Evolutionary conservation across 2,797 vertebrate species (phyloP), one percentile per base, ranked within the genome.

Genomic region (Nannoperca australis): DNA sequence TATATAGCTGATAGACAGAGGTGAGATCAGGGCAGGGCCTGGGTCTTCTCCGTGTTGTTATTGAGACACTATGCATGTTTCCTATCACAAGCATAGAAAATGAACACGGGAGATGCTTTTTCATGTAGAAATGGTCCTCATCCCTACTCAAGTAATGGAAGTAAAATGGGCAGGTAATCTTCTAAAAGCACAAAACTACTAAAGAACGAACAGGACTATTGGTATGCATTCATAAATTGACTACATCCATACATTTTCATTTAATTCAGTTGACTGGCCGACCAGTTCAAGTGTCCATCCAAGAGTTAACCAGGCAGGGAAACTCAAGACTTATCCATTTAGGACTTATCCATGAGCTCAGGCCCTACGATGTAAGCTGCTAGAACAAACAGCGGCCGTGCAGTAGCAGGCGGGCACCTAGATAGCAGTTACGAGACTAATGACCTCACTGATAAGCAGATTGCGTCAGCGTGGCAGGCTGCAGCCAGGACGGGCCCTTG

Each of bases 401-500:
- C 78, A 69, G 84, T 77, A 80, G 82, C 76, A 34, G 81, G 49
- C 78, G 66, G 83, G 86, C 82, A 78, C 85, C 82, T 70, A 81
- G 91, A 93, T 88, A 91, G 79, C 77, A 18, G 78, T 59, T 77
- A 79, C 27, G 7, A 78, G 86, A 73, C 87, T 72, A 88, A 84
- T 93, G 90, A 92, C 91, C 90, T 92, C 85, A 85, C 79, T 79
- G 87, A 88, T 92, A 93, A 94, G 91, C 69, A 88, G 89, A 88
- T 88, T 86, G 88, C 86, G 80, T 55, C 64, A 42, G 86, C 45
- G 80, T 86, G 87, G 88, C 86, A 87, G 84, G 88, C 61, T 66
- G 30, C 58, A 22, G 78, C 4, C 36, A 10, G 70, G 70, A 79
- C 63, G 0, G 75, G 60, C 55, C 54, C 70, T 89, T 84, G 87